Conservation (phyloP, 2,797 vertebrate genomes). For the Valencia hispanica region DNA sequence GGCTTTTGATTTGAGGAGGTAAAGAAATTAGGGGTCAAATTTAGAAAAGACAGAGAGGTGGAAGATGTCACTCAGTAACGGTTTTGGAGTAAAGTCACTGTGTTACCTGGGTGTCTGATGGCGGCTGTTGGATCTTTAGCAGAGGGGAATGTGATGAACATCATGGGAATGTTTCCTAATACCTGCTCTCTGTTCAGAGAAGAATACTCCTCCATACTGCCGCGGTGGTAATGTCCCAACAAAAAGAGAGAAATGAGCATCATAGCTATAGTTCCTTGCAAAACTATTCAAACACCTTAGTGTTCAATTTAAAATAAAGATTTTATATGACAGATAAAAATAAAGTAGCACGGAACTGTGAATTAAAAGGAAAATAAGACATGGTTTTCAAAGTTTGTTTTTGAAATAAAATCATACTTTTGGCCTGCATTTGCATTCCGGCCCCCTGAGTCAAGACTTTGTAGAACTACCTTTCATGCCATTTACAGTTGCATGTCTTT, state of each 20-base stretch:
- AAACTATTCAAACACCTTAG: not conserved
- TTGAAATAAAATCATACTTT: not conserved
- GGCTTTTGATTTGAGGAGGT: not conserved
- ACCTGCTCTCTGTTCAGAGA: constrained; percentile 76
- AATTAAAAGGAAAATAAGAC: not conserved
- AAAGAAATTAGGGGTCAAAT: not conserved
- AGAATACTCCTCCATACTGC: constrained; percentile 76
- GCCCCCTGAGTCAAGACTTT: not conserved
- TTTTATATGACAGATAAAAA: not conserved
- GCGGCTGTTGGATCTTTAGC: constrained; percentile 84
- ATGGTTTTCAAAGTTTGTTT: not conserved
- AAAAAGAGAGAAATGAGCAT: constrained; percentile 11
- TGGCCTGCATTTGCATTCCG: too few species aligned
- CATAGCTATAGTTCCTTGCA: not conserved
- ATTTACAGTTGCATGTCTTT: not conserved
- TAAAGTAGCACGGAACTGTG: not conserved
- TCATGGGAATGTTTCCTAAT: constrained; percentile 81
- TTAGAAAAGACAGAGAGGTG: not conserved
- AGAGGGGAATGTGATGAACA: constrained; percentile 85
- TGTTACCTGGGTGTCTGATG: constrained; percentile 80
- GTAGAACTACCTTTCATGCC: not conserved
- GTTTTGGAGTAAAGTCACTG: not conserved
- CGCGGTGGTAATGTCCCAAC: not conserved
- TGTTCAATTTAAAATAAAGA: too few species aligned
- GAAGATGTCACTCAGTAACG: not conserved